Base-by-base conservation (phyloP, 2,888 invertebrate genomes). In the Penaeus monodon region DNA sequence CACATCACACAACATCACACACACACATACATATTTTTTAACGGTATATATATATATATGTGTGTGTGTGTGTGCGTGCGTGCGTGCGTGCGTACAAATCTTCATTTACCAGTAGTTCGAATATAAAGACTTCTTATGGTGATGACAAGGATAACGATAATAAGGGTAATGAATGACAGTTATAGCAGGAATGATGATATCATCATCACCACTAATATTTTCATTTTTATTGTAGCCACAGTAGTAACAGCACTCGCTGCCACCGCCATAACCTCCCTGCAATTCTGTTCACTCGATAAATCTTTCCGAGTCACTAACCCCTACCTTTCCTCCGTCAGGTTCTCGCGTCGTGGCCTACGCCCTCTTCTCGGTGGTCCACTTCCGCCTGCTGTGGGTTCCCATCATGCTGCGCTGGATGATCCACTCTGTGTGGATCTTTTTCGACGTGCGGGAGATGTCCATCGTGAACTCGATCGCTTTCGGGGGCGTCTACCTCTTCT, bases 401-500 rank as follows among this genome's bases (percentile, higher is more conserved):
- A 86, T 88, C 29, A 44, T 77, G 8, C 17, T 90, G 2, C 88
- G 90, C 24, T 90, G 90, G 90, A 29, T 85, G 12, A 38, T 90
- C 1, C 88, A 90, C 88, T 85, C 88, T 7, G 44, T 88, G 22
- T 88, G 86, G 87, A 90, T 90, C 66, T 82, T 86, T 33, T 81
- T 88, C 74, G 90, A 90, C 57, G 85, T 85, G 33, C 84, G 81
- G 17, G 88, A 88, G 74, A 88, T 90, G 83, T 90, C 90, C n/a
- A 68, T 90, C 14, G 83, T 88, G n/a, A 90, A 88, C 73, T 90
- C 88, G 57, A 49, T 87, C 76, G 88, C 88, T 24, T 90, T 88
- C 68, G 90, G 90, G 7, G 90, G 90, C n/a, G 87, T 90, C 27
- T 90, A 88, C 73, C 87, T 90, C 22, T 90, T 90, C 84, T 87